A percentile compares a stretch with the other conserved stretches of the same genome.
phyloP scores from a whole-genome alignment of 2,888 invertebrate genomes.

The Eumerus sabulonum region DNA sequence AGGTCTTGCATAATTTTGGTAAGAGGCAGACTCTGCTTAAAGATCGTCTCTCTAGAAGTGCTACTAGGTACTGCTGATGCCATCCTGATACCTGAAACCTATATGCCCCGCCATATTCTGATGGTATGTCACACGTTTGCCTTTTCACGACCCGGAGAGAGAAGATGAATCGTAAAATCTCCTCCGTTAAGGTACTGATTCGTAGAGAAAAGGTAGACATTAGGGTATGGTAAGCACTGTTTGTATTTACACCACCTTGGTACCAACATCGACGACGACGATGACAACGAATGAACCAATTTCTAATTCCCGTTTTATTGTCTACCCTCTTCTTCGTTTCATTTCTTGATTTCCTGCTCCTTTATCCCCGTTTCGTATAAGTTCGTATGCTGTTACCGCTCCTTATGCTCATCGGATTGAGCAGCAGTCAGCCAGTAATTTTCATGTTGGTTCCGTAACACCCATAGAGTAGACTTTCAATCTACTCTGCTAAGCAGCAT shows the following conservation, averaged over 20 bases:
- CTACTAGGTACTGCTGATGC: no score
- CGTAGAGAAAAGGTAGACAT: no score
- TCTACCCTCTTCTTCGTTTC: slow-evolving; percentile 40
- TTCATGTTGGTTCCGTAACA: slow-evolving; percentile 38
- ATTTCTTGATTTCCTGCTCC: slow-evolving; percentile 37
- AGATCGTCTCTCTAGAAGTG: slow-evolving; percentile 2
- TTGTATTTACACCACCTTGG: slow-evolving; percentile 15
- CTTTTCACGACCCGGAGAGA: slow-evolving; percentile 9
- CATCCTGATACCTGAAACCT: no score
- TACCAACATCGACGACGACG: slow-evolving; percentile 33
- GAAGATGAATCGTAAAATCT: no score
- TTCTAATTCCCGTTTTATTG: slow-evolving; percentile 66
- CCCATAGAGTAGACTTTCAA: slow-evolving; percentile 12
- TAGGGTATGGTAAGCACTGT: slow-evolving; percentile 31
- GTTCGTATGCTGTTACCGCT: background rate
- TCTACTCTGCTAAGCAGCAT: slow-evolving; percentile 18
- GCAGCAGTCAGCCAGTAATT: slow-evolving; percentile 29
- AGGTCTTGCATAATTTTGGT: slow-evolving; percentile 47
- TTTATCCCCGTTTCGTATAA: slow-evolving; percentile 13
- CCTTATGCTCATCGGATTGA: slow-evolving; percentile 4
- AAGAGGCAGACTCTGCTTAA: slow-evolving; percentile 23
- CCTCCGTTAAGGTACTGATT: no score
- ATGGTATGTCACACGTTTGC: slow-evolving; percentile 47
- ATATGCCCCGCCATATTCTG: background rate
- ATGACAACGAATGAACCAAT: slow-evolving; percentile 64